phyloP scores from a whole-genome alignment of 2,888 invertebrate species.

The Furcula furcula region DNA sequence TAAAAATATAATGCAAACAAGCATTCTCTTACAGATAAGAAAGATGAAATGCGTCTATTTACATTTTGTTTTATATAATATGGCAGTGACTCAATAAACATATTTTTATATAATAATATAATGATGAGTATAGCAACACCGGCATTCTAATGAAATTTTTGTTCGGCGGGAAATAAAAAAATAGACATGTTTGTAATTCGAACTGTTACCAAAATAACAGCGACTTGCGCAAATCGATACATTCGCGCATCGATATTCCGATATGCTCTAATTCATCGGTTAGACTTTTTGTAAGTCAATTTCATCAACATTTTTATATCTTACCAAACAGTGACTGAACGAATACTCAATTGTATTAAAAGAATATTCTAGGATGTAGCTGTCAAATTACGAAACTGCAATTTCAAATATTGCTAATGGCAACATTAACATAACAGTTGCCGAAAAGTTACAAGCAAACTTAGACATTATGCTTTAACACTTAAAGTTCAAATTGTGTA shows the following conservation, averaged over 20 bases:
- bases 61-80: constrained; percentile 20
- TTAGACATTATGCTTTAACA: background rate
- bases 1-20: constrained; percentile 24
- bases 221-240: background rate
- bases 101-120: no score
- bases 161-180: background rate
- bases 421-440: background rate
- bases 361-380: background rate
- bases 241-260: constrained; percentile 1
- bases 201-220: no score
- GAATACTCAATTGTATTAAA: no score
- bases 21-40: constrained; percentile 16
- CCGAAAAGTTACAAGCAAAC: background rate
- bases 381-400: background rate
- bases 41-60: constrained; percentile 22
- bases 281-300: no score
- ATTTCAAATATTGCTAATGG: background rate
- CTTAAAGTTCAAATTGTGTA: background rate
- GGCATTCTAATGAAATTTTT: constrained; percentile 3
- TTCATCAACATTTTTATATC: no score
- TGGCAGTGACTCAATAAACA: constrained; percentile 17
- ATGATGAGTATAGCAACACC: no score
- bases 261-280: constrained; percentile 2
- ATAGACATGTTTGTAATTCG: background rate
- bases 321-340: no score